Conservation (phyloP, 2,888 invertebrate species). For the Melipona beecheii region DNA sequence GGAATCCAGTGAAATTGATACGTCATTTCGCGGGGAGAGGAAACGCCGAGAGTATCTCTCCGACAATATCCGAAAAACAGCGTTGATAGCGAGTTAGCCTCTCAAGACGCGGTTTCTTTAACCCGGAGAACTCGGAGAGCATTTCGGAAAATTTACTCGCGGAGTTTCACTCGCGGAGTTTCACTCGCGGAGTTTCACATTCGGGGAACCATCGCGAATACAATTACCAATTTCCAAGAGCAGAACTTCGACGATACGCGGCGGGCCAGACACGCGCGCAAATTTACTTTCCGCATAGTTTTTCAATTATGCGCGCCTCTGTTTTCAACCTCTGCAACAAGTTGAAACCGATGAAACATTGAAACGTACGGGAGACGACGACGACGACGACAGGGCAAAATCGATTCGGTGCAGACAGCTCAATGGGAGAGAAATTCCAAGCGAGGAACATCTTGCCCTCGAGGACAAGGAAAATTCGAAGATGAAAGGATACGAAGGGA, state of each 20-base stretch:
- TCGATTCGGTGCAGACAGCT: neutral
- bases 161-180: no score
- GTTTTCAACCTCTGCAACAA: neutral
- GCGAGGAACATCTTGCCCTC: neutral
- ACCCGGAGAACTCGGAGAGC: neutral
- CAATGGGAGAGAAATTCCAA: neutral
- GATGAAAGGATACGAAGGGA: neutral
- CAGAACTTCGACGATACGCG: neutral
- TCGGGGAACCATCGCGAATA: neutral
- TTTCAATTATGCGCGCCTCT: neutral
- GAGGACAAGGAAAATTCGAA: neutral
- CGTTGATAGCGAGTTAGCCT: no score
- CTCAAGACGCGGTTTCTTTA: neutral
- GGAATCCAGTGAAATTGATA: neutral
- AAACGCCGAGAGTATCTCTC: neutral
- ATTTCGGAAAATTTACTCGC: neutral
- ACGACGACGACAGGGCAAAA: neutral
- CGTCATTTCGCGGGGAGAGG: neutral
- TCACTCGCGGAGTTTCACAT: neutral
- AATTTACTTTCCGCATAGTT: neutral
- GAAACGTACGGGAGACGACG: neutral
- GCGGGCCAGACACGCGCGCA: neutral
- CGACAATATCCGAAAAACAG: neutral
- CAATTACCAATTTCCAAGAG: neutral
- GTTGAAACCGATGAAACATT: neutral